Evolutionary conservation across 2,797 vertebrate genomes (phyloP).

Genomic region (Peromyscus attwateri): DNA sequence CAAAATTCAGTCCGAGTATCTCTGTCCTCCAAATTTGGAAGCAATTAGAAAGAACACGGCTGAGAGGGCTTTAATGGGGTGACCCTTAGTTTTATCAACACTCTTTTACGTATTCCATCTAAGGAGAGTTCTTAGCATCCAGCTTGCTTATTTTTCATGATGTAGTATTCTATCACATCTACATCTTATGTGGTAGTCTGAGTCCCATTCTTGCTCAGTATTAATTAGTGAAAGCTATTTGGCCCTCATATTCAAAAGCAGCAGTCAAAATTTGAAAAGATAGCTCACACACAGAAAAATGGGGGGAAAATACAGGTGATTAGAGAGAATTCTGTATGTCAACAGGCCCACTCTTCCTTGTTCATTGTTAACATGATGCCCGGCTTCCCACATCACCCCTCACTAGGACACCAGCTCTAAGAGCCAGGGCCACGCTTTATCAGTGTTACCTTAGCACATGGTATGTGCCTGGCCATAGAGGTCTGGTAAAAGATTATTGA

Average conservation of each 20-base stretch:
- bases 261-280: constrained; percentile 7
- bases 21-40: neutral
- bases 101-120: neutral
- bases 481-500: constrained; percentile 64
- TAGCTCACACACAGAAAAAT: neutral
- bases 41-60: neutral
- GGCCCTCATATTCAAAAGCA: constrained; percentile 10
- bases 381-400: neutral
- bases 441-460: neutral
- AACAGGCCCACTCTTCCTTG: constrained; percentile 26
- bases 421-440: neutral
- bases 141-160: constrained; percentile 35
- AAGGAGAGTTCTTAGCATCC: constrained; percentile 14
- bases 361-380: neutral
- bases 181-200: neutral
- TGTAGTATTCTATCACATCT: neutral
- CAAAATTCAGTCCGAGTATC: neutral
- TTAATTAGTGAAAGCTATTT: constrained; percentile 40
- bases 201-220: neutral
- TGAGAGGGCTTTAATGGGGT: neutral
- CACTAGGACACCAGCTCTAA: neutral
- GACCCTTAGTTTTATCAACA: constrained; percentile 19
- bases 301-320: neutral
- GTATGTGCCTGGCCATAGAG: neutral
- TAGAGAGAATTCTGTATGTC: constrained; percentile 3